phyloP scores from a whole-genome alignment of 1,140 invertebrate species.

The Arion vulgaris region DNA sequence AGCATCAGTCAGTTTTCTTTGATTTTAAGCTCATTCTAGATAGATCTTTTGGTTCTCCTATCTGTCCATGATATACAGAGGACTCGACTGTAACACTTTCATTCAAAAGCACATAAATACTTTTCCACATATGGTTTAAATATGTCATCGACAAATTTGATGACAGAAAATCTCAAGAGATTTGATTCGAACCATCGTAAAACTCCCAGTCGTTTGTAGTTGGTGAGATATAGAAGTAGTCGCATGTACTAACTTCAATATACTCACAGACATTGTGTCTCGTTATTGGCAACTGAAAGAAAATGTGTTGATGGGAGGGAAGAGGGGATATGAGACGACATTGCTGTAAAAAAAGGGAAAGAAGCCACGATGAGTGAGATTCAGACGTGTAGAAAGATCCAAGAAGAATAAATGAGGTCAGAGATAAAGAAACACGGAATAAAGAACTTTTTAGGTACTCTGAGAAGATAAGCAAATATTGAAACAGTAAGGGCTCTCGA shows the following conservation, averaged over 20 bases:
- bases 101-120: too few species aligned
- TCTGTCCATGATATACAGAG: too few species aligned
- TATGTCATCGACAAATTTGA: neutral
- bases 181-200: neutral
- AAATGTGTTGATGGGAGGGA: neutral
- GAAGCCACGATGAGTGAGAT: neutral
- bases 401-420: neutral
- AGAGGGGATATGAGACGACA: neutral
- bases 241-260: neutral
- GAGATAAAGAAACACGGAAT: neutral
- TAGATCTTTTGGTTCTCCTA: too few species aligned
- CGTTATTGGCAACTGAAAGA: neutral
- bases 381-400: neutral
- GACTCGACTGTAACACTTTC: too few species aligned
- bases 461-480: neutral
- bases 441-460: neutral
- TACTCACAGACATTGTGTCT: neutral
- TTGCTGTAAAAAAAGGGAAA: neutral
- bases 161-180: neutral
- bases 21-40: too few species aligned
- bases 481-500: neutral
- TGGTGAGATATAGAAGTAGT: neutral
- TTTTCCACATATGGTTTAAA: too few species aligned
- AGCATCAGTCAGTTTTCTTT: too few species aligned
- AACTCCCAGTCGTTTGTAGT: neutral